Evolutionary conservation across 2,797 vertebrate genomes (phyloP), one percentile per base, ranked within the genome.

Genomic region (Babyrousa celebensis): DNA sequence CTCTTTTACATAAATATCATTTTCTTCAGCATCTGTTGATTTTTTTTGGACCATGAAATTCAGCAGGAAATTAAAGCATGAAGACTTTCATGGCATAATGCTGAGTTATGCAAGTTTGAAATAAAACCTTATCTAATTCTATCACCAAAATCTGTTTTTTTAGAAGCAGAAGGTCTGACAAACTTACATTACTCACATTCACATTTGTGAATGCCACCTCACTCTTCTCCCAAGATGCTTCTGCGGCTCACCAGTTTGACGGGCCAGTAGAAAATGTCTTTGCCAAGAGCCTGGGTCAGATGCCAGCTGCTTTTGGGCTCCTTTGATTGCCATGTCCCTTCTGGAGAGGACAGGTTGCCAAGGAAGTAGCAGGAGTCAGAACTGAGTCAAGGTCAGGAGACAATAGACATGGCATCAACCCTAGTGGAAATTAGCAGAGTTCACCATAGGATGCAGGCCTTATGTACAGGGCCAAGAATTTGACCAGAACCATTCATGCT

Each of bases 21-120:
- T 98, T 97, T 97, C 91, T 96, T 97, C 54, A 92, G 94, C 96
- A 98, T 97, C 97, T 97, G 97, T 96, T 97, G 96, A 97, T 92
- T 96, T 98, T 98, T 98, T 97, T 97, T 96, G 85, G 88, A 94
- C 87, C 82, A 95, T 96, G 78, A 97, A 97, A 97, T 97, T 97
- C 97, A 96, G 97, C 94, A 97, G 92, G 95, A 97, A 97, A 98
- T 97, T 92, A 97, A 97, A 97, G 89, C 93, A 97, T 71, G 80
- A 95, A 95, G 72, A 96, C 90, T 97, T 96, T 65, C 72, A 93
- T 93, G 95, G 93, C 96, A 96, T 95, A 95, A 95, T 97, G 97
- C 97, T 97, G 96, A 98, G 95, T 97, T 96, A 93, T 97, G 93
- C 96, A 97, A 98, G 94, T 97, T 97, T 96, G 96, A 98, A 98